Percentiles rank a stretch among this genome's conserved stretches.
These are phyloP conservation scores for Calliphora vomitoria DNA, from an alignment of 2,888 invertebrate genomes.

Conservation along the genomic window DNA sequence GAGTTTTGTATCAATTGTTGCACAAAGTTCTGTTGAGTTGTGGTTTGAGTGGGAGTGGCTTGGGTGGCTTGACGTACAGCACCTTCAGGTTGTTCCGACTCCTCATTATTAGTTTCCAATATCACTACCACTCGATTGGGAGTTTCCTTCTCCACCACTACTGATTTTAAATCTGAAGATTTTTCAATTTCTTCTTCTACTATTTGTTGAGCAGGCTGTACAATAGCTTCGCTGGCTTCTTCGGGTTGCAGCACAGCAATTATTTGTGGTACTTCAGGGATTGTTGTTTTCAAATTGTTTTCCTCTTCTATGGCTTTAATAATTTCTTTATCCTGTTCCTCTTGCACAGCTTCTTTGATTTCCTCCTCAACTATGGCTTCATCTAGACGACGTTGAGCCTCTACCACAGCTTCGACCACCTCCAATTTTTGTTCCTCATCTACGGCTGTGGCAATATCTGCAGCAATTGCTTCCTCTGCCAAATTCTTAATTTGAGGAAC, in stretches of 20 bases:
- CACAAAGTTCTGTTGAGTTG: constrained; percentile 80
- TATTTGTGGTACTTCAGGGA: constrained; percentile 5
- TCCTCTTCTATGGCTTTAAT: constrained; percentile 50
- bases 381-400: constrained; percentile 70
- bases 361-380: constrained; percentile 71
- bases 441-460: constrained; percentile 68
- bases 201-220: constrained; percentile 38
- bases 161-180: constrained; percentile 61
- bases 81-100: constrained; percentile 60
- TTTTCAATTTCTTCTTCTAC: neutral
- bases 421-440: constrained; percentile 72
- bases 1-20: constrained; percentile 82
- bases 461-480: constrained; percentile 65
- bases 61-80: constrained; percentile 80
- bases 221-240: constrained; percentile 17
- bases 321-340: constrained; percentile 66
- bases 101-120: neutral
- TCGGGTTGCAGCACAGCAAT: constrained; percentile 37
- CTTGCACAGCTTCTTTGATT: constrained; percentile 62
- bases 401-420: constrained; percentile 68
- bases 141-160: neutral
- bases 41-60: constrained; percentile 79
- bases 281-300: neutral
- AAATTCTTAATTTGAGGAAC: constrained; percentile 60
- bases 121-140: constrained; percentile 20